These are phyloP conservation scores for Noctuana brunneofusca DNA, from an alignment of 2,888 invertebrate species.

Conservation along the genomic window DNA sequence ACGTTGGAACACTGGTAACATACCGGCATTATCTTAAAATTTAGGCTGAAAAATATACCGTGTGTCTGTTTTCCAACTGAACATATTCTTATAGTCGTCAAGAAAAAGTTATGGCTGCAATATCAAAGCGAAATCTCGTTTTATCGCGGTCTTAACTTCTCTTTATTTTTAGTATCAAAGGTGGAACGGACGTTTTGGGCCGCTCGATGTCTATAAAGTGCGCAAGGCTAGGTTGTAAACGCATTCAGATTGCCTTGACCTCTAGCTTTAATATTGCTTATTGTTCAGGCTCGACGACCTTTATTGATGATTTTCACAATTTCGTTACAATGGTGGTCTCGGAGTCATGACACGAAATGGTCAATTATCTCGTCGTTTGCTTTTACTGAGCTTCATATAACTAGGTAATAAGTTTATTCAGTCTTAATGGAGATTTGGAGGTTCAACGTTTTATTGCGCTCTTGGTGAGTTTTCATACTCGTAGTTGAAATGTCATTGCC, in stretches of 20 bases:
- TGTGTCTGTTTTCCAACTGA: constrained; percentile 2
- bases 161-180: constrained; percentile 55
- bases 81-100: constrained; percentile 5
- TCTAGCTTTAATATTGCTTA: constrained; percentile 48
- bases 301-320: constrained; percentile 55
- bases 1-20: constrained; percentile 3
- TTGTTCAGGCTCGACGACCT: constrained; percentile 61
- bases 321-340: constrained; percentile 49
- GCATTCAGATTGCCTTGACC: constrained; percentile 70
- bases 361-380: constrained; percentile 54
- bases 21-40: background rate
- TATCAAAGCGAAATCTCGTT: constrained; percentile 46
- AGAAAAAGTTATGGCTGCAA: constrained; percentile 32
- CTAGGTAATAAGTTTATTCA: constrained; percentile 50
- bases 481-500: constrained; percentile 25
- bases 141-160: constrained; percentile 46
- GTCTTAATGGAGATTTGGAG: constrained; percentile 43
- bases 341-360: constrained; percentile 47
- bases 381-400: constrained; percentile 44
- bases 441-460: constrained; percentile 42
- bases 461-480: constrained; percentile 41
- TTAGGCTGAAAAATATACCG: background rate
- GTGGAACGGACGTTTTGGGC: constrained; percentile 48
- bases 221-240: constrained; percentile 58
- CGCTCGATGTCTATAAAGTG: constrained; percentile 63